Evolutionary conservation across 2,113 vertebrate species (phyloP), one percentile per base, ranked within the genome.

Genomic region (Condylura cristata): DNA sequence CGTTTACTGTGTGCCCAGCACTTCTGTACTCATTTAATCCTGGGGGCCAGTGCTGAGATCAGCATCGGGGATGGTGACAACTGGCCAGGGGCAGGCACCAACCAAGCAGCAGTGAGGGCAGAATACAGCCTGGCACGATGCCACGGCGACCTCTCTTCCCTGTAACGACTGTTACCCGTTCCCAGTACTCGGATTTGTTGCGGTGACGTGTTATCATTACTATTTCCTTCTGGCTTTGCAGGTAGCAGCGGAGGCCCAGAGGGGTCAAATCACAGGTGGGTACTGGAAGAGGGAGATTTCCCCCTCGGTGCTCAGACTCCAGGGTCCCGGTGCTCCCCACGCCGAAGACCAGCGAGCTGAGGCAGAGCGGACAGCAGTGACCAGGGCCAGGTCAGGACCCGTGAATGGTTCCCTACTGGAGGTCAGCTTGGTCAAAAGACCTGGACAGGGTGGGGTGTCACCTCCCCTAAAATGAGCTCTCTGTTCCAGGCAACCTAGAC

Each of bases 1-100:
- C 3, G 0, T 20, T 13, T 14, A 22, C 76, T 26, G 2, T 0
- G 1, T 0, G 20, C 5, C 48, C 18, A 11, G 58, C 28, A 22
- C 22, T 63, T 34, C 32, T 30, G 32, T 1, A 10, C 53, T 71
- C 78, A 24, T 17, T 39, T 48, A 51, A 32, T 13, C n/a, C 66
- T 95, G 34, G 4, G 63, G 28, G 80, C 63, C 37, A 32, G 37
- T 2, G 3, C 22, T 0, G 53, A 41, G 39, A 46, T 76, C 44
- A 13, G 48, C 66, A 1, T 1, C 2, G 34, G 53, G 60, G 46
- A 22, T 0, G 0, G 6, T 26, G 58, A 56, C 5, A 1, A 6
- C 16, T 1, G 20, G 12, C 0, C 8, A 6, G n/a, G 37, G n/a
- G 13, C 1, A 17, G 28, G 34, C 20, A 4, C 41, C 1, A 9